phyloP scores from a whole-genome alignment of 2,888 invertebrate species.

The Drosophila atripex region DNA sequence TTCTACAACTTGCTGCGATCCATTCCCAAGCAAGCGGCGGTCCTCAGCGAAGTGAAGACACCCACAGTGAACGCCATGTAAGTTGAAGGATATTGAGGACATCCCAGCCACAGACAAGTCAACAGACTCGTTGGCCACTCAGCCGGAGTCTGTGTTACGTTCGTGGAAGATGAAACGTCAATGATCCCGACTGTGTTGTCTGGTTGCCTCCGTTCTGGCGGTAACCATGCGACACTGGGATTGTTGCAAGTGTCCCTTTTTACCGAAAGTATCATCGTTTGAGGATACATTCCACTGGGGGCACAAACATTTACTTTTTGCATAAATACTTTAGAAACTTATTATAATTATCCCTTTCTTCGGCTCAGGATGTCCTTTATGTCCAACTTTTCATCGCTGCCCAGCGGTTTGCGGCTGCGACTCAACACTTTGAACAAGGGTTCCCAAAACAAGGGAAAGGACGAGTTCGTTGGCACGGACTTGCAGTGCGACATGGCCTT shows the following conservation, averaged over 20 bases:
- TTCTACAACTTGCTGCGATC: slow-evolving; percentile 95
- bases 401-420: slow-evolving; percentile 85
- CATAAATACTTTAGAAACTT: not conserved
- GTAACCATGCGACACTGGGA: slow-evolving; percentile 38
- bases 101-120: slow-evolving; percentile 77
- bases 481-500: slow-evolving; percentile 91
- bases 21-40: slow-evolving; percentile 87
- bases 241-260: slow-evolving; percentile 50
- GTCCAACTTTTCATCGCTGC: slow-evolving; percentile 90
- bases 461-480: slow-evolving; percentile 85
- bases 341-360: not conserved
- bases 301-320: slow-evolving; percentile 19
- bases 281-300: not conserved
- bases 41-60: slow-evolving; percentile 87
- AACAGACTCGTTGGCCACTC: slow-evolving; percentile 74
- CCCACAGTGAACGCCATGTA: slow-evolving; percentile 97
- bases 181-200: slow-evolving; percentile 43
- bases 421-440: slow-evolving; percentile 82
- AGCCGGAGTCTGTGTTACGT: slow-evolving; percentile 81
- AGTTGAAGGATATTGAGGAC: slow-evolving; percentile 52
- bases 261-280: slow-evolving; percentile 3
- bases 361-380: slow-evolving; percentile 86
- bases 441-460: slow-evolving; percentile 80
- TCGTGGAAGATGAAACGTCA: slow-evolving; percentile 76
- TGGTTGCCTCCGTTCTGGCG: slow-evolving; percentile 77